Evolutionary conservation across 2,888 invertebrate species (phyloP).

Genomic region (Ennomos fuscantarius): DNA sequence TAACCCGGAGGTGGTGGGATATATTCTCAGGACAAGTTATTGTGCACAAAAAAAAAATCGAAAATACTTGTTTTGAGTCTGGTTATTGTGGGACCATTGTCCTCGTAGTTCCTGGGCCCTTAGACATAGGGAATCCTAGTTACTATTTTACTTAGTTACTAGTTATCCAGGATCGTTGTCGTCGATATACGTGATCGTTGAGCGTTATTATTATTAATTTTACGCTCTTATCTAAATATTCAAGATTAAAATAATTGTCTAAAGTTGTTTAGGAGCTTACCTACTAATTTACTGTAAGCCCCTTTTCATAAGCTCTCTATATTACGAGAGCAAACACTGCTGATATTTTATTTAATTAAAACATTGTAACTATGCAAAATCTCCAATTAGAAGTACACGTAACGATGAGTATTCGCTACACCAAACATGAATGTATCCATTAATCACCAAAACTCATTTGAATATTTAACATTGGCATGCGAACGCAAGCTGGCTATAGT

Average conservation of each 20-base stretch:
- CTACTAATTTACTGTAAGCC: conserved; percentile 23
- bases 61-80: too few species aligned
- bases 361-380: conserved; percentile 52
- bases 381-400: conserved; percentile 53
- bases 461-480: conserved; percentile 57
- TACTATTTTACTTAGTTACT: too few species aligned
- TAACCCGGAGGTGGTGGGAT: too few species aligned
- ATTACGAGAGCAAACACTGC: conserved; percentile 14
- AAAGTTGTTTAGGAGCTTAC: conserved; percentile 17
- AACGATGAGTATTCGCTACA: conserved; percentile 46
- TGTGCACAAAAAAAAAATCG: too few species aligned
- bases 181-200: too few species aligned
- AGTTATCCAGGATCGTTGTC: too few species aligned
- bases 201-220: too few species aligned
- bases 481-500: conserved; percentile 47
- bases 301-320: conserved; percentile 25
- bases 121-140: too few species aligned
- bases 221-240: conserved; percentile 17
- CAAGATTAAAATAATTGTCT: conserved; percentile 16
- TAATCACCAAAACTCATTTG: conserved; percentile 65
- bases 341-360: conserved; percentile 42
- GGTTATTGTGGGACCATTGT: too few species aligned
- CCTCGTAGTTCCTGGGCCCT: too few species aligned
- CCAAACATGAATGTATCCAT: conserved; percentile 53
- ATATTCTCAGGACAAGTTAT: too few species aligned